phyloP scores from a whole-genome alignment of 2,797 vertebrate genomes.

The Phyllotis vaccarum region DNA sequence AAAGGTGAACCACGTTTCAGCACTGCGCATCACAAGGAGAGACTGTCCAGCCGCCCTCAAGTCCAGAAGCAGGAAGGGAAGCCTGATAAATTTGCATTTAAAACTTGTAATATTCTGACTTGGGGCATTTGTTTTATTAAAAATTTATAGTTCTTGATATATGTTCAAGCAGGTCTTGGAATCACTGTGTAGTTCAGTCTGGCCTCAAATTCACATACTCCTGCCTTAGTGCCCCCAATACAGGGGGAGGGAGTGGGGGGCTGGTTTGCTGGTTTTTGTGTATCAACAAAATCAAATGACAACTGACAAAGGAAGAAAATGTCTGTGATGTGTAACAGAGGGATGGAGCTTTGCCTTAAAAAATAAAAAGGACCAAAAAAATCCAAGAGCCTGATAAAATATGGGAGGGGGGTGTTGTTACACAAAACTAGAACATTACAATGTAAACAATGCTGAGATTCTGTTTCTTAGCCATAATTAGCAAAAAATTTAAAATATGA shows the following conservation, averaged over 20 bases:
- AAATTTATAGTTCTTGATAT: not conserved
- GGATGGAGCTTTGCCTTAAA: not conserved
- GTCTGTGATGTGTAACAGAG: not conserved
- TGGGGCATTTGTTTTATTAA: not conserved
- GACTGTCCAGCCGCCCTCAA: not conserved
- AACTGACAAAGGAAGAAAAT: not conserved
- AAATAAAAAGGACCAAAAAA: not conserved
- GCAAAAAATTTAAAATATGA: not conserved
- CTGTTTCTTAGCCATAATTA: constrained; percentile 19
- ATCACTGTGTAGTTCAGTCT: not conserved
- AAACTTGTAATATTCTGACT: not conserved
- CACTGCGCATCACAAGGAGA: not conserved
- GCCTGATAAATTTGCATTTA: not conserved
- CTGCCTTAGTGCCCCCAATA: not conserved
- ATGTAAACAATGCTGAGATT: not conserved
- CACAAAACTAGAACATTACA: constrained; percentile 35
- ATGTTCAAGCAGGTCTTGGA: not conserved
- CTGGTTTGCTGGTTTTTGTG: not conserved
- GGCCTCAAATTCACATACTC: not conserved
- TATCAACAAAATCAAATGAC: not conserved
- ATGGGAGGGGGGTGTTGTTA: not conserved
- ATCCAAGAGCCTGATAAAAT: not conserved
- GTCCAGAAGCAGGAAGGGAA: not conserved
- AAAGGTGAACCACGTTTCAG: not conserved
- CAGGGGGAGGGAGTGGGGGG: not conserved